Percentiles rank a stretch among this genome's conserved stretches.
These are phyloP conservation scores for Pristiophorus japonicus DNA, from an alignment of 2,113 vertebrate genomes.

Conservation along the genomic window DNA sequence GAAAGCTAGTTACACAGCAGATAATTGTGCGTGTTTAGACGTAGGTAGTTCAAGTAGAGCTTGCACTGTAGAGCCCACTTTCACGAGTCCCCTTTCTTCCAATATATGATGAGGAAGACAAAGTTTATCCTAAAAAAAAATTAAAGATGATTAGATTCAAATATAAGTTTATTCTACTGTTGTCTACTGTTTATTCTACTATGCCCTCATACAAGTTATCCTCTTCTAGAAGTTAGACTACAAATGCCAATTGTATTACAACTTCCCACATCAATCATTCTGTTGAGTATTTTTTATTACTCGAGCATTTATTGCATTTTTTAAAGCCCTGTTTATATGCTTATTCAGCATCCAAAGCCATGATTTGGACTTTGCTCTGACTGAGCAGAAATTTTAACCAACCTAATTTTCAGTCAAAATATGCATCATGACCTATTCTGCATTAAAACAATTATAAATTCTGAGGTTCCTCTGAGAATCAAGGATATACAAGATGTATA, in stretches of 20 bases:
- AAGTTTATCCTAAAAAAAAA: conserved; percentile 70
- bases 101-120: conserved; percentile 97
- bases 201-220: neutral
- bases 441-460: neutral
- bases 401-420: neutral
- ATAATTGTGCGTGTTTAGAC: conserved; percentile 71
- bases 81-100: conserved; percentile 90
- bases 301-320: neutral
- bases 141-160: neutral
- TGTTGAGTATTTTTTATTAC: neutral
- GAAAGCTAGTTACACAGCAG: conserved; percentile 63
- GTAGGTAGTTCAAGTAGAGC: conserved; percentile 83
- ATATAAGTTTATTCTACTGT: neutral
- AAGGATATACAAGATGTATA: neutral
- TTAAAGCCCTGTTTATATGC: neutral
- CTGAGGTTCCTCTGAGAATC: neutral
- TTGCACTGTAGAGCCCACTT: conserved; percentile 88
- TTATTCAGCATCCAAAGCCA: neutral
- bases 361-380: neutral
- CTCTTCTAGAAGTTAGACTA: neutral
- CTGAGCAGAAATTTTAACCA: neutral
- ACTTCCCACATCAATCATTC: neutral
- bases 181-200: too few relatives aligned
- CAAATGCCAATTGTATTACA: neutral
- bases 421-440: neutral